These are phyloP conservation scores for Sebastes elongatus DNA, from an alignment of 2,797 vertebrate genomes.

Conservation along the genomic window DNA sequence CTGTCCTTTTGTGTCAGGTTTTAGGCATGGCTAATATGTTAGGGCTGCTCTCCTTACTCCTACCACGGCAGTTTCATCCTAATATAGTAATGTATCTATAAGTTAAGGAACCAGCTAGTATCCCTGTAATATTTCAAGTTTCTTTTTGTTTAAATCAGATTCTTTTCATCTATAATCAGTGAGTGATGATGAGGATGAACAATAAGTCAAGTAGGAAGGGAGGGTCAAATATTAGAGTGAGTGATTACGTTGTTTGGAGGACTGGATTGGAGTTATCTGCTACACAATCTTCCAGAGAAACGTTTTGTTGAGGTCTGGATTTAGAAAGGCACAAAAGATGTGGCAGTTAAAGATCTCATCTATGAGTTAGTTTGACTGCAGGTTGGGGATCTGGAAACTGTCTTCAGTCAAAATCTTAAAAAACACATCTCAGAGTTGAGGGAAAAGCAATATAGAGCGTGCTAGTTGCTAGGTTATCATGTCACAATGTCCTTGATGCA, in stretches of 20 bases:
- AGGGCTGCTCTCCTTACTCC: slow-evolving; percentile 13
- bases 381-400: not conserved
- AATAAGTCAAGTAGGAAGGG: not conserved
- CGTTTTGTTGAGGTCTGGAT: slow-evolving; percentile 25
- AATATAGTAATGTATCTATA: not conserved
- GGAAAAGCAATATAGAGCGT: not conserved
- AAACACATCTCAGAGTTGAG: not conserved
- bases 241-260: slow-evolving; percentile 6
- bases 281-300: slow-evolving; percentile 19
- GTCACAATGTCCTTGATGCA: not conserved
- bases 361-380: not conserved
- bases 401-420: not conserved
- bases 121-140: not conserved
- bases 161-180: not conserved
- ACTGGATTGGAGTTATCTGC: slow-evolving; percentile 22
- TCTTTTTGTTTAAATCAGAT: not conserved
- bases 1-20: not conserved
- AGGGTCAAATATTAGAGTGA: slow-evolving; percentile 6
- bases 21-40: slow-evolving; percentile 15
- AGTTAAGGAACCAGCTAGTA: not conserved
- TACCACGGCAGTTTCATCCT: slow-evolving; percentile 12
- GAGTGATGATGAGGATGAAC: not conserved
- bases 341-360: not conserved
- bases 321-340: slow-evolving; percentile 53
- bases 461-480: not conserved